Evolutionary conservation across 1,140 invertebrate genomes (phyloP).

Genomic region (Leptonema lineaticorne): DNA sequence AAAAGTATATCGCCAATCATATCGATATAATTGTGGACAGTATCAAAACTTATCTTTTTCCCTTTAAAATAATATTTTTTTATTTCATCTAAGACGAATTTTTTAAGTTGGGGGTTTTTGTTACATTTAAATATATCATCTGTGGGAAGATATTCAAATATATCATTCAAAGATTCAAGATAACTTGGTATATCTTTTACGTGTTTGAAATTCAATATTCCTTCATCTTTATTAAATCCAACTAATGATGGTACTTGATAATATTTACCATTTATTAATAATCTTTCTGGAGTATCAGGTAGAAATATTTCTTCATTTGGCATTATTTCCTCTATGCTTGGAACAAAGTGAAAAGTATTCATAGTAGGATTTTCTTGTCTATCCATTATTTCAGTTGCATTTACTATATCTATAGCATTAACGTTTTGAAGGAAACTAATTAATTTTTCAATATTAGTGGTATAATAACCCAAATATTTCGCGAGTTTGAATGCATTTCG

Average conservation of each 20-base stretch:
- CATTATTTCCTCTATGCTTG: conserved; percentile 49
- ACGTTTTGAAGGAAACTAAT: conserved; percentile 47
- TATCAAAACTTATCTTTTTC: conserved; percentile 1
- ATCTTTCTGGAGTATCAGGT: conserved; percentile 46
- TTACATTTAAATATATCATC: background rate
- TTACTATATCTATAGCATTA: conserved; percentile 45
- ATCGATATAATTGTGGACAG: background rate
- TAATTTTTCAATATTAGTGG: conserved; percentile 47
- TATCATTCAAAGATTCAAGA: conserved; percentile 14
- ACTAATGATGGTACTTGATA: conserved; percentile 52
- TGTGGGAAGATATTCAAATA: conserved; percentile 24
- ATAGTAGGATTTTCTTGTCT: conserved; percentile 38
- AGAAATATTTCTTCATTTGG: conserved; percentile 46
- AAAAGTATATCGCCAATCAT: conserved; percentile 21
- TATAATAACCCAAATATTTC: conserved; percentile 48
- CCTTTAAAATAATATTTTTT: conserved; percentile 20
- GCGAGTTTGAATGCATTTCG: conserved; percentile 48
- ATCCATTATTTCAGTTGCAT: conserved; percentile 26
- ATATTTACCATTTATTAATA: conserved; percentile 49
- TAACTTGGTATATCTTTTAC: conserved; percentile 34
- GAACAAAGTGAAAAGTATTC: conserved; percentile 47
- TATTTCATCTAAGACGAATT: conserved; percentile 21
- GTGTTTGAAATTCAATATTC: conserved; percentile 48
- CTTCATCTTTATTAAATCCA: conserved; percentile 51
- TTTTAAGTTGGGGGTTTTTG: conserved; percentile 10